Percentiles rank a stretch among this genome's conserved stretches.
Evolutionary conservation across 2,113 vertebrate species (phyloP).

Genomic region (Ovis canadensis): DNA sequence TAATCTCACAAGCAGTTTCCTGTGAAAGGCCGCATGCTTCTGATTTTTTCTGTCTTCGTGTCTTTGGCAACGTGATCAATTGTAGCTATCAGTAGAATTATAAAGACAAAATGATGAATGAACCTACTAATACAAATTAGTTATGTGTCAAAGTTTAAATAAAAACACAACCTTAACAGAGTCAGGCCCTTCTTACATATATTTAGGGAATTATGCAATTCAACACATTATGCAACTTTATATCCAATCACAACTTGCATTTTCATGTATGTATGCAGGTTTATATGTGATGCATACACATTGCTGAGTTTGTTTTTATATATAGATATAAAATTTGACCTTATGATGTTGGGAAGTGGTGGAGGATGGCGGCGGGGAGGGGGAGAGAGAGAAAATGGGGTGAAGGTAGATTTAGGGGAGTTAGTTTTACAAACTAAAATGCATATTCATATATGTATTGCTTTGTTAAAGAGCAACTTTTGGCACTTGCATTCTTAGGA

Average conservation of each 20-base stretch:
- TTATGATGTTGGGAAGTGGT: no score
- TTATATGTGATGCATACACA: background rate
- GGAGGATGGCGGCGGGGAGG: no score
- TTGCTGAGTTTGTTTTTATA: background rate
- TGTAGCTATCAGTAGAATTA: background rate
- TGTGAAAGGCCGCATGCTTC: background rate
- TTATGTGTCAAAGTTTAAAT: background rate
- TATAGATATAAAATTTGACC: background rate
- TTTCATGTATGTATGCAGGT: background rate
- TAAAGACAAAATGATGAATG: slow-evolving; percentile 27
- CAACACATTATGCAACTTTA: background rate
- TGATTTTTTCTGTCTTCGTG: slow-evolving; percentile 21
- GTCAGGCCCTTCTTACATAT: background rate
- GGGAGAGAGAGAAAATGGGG: no score
- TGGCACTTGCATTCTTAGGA: background rate
- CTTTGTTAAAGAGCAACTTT: background rate
- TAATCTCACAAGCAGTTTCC: slow-evolving; percentile 12
- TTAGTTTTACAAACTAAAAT: background rate
- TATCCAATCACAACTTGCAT: background rate
- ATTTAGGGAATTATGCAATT: background rate
- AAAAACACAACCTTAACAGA: background rate
- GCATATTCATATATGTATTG: background rate
- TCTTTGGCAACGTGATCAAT: background rate
- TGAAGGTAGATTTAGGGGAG: background rate
- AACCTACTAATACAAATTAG: background rate